These are phyloP conservation scores for Scaeva pyrastri DNA, from an alignment of 2,888 invertebrate species.

Conservation along the genomic window DNA sequence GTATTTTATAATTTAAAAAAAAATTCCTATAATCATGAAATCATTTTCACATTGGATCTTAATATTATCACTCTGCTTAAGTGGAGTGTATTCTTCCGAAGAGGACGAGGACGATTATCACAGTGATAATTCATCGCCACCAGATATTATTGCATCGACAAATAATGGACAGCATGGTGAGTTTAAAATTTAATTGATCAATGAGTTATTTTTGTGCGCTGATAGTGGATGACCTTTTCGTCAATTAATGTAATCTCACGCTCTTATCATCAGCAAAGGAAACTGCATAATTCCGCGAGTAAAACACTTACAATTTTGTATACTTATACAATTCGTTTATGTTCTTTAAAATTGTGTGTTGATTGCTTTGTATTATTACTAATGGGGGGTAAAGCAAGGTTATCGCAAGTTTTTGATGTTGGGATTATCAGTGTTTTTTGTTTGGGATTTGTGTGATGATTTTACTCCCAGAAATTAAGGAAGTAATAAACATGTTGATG, in stretches of 20 bases:
- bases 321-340: neutral
- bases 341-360: neutral
- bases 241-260: neutral
- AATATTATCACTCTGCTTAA: constrained; percentile 35
- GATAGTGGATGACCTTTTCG: constrained; percentile 31
- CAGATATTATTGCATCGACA: constrained; percentile 55
- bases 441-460: neutral
- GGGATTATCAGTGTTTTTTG: too few relatives aligned
- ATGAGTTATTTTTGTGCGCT: neutral
- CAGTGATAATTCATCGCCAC: constrained; percentile 72
- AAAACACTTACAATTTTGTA: neutral
- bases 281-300: constrained; percentile 48
- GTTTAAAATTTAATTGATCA: constrained; percentile 8
- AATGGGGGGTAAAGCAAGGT: constrained; percentile 55
- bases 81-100: constrained; percentile 41
- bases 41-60: constrained; percentile 64
- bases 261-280: constrained; percentile 51
- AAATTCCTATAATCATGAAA: constrained; percentile 51
- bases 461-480: too few relatives aligned
- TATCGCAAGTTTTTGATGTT: constrained; percentile 40
- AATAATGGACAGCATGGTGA: constrained; percentile 60
- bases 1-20: constrained; percentile 13
- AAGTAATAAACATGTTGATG: too few relatives aligned
- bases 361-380: constrained; percentile 34
- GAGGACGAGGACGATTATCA: constrained; percentile 70